Evolutionary conservation across 2,113 vertebrate species (phyloP).

Genomic region (Spea multiplicata): DNA sequence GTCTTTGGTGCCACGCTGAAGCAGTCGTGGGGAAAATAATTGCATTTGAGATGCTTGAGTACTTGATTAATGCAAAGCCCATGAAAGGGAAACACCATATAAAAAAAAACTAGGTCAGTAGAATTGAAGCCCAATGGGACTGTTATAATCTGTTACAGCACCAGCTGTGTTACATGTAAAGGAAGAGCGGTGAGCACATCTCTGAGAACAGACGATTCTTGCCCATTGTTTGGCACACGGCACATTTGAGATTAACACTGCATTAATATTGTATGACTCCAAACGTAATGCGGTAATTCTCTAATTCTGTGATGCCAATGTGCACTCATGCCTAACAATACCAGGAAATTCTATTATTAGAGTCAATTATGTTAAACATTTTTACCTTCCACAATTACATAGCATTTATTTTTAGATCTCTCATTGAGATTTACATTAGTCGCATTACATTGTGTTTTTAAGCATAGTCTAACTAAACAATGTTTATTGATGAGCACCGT

Average conservation of each 20-base stretch:
- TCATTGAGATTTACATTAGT: background rate
- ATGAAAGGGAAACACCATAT: background rate
- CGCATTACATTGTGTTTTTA: background rate
- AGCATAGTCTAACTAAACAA: too few species aligned
- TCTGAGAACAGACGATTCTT: background rate
- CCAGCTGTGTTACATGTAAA: constrained; percentile 3
- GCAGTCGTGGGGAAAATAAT: background rate
- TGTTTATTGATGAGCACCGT: too few species aligned
- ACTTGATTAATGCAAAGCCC: constrained; percentile 2
- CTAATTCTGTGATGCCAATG: background rate
- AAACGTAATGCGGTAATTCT: background rate
- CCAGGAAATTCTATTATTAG: constrained; percentile 6
- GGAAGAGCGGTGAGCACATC: background rate
- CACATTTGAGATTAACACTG: background rate
- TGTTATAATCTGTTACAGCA: constrained; percentile 9
- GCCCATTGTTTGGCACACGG: constrained; percentile 11
- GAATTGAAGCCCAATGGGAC: constrained; percentile 6
- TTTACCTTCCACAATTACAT: background rate
- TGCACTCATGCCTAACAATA: background rate
- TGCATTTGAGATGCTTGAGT: background rate
- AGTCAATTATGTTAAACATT: background rate
- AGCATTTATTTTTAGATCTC: constrained; percentile 2
- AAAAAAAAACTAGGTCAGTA: constrained; percentile 18
- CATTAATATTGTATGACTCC: background rate
- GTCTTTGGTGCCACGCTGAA: background rate